Evolutionary conservation across 2,113 vertebrate genomes (phyloP).

Genomic region (Hepsetus odoe): DNA sequence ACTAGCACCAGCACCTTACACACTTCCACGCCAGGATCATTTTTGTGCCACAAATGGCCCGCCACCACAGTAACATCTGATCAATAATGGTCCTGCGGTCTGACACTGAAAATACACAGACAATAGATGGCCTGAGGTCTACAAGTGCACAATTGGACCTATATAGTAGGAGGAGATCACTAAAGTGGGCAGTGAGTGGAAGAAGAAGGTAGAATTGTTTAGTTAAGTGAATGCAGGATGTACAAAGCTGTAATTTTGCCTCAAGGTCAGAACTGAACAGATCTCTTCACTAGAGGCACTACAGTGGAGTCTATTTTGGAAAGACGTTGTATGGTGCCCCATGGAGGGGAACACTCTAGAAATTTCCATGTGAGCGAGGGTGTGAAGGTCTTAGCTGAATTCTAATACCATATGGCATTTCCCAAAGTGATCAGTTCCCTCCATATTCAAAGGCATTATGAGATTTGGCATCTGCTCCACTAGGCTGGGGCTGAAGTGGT

Average conservation of each 20-base stretch:
- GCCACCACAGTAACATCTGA: neutral
- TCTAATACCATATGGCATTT: constrained; percentile 19
- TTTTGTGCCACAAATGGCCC: neutral
- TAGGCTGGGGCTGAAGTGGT: neutral
- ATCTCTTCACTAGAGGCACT: neutral
- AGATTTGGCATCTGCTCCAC: constrained; percentile 28
- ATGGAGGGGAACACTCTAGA: neutral
- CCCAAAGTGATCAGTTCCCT: constrained; percentile 8
- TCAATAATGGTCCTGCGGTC: neutral
- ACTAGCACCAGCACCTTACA: neutral
- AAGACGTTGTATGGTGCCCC: neutral
- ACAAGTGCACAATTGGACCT: neutral
- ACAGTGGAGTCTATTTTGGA: neutral
- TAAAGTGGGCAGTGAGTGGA: neutral
- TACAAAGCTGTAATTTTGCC: neutral
- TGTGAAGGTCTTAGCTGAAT: neutral
- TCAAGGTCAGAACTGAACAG: neutral
- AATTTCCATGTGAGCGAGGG: neutral
- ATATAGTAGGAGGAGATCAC: neutral
- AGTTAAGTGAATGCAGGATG: neutral
- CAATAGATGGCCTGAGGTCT: neutral
- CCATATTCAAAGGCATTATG: constrained; percentile 1
- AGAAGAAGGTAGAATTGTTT: neutral
- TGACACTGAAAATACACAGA: neutral
- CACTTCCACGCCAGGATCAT: too few species aligned